Conservation (phyloP, 1,140 invertebrate species). For the Palaemon carinicauda region DNA sequence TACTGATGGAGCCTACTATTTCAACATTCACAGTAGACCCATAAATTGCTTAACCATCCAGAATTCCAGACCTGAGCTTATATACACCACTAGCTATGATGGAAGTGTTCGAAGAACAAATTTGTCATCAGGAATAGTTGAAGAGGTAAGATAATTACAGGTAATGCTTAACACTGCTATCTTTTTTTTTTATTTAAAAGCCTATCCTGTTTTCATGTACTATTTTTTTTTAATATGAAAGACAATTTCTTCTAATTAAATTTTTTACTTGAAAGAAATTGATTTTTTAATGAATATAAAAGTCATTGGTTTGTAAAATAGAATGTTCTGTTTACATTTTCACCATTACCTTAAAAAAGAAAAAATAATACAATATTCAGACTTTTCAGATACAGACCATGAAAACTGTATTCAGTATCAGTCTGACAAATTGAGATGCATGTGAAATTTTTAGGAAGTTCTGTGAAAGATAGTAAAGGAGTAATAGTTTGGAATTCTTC, state of each 20-base stretch:
- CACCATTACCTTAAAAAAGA: too few relatives aligned
- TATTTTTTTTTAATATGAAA: too few relatives aligned
- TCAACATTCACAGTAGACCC: conserved; percentile 10
- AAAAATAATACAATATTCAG: too few relatives aligned
- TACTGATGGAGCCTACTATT: conserved; percentile 22
- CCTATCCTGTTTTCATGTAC: background rate
- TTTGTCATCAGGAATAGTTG: background rate
- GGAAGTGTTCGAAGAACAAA: conserved; percentile 25
- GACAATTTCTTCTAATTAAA: too few relatives aligned
- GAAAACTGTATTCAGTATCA: too few relatives aligned
- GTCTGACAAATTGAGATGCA: too few relatives aligned
- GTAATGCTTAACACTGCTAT: background rate
- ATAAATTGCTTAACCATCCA: conserved; percentile 32
- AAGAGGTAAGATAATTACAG: background rate
- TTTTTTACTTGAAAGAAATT: background rate
- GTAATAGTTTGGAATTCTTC: too few relatives aligned
- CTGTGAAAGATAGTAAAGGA: too few relatives aligned
- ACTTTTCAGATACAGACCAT: too few relatives aligned
- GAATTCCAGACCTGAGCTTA: background rate
- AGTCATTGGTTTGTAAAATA: background rate
- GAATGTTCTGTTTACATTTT: background rate
- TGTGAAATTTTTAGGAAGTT: too few relatives aligned
- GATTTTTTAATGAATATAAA: background rate
- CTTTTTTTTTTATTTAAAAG: background rate
- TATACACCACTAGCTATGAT: conserved; percentile 33